Evolutionary conservation across 1,140 invertebrate species (phyloP), one percentile per base, ranked within the genome.

Genomic region (Hyposmocoma kahamanoa): DNA sequence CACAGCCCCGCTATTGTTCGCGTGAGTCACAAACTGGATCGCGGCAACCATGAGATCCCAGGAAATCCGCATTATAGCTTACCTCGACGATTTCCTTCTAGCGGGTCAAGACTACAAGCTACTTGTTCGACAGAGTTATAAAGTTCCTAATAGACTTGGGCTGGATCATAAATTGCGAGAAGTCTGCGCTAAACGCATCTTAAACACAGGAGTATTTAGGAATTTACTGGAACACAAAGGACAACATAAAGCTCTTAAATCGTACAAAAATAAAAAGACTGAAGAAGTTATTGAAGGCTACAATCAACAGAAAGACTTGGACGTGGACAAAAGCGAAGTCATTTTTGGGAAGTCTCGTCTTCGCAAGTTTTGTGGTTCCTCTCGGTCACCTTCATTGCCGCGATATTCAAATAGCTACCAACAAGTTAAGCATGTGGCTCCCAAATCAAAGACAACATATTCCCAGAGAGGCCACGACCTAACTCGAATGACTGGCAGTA

Each of bases 51-150:
- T 66, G 19, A 47, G 44, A 8, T 13, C 15, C 13, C 43, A 56
- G 20, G 50, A 48, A n/a, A 20, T 64, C 4, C 19, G 57, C 15
- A 34, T 60, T 11, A 34, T 71, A 15, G 32, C 47, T 3, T 52
- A 52, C 17, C 51, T 48, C 22, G 50, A 52, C 50, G 50, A 52
- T 42, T 52, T 52, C 19, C 32, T 52, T n/a, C 17, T 52, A 13
- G 20, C 39, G 26, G 28, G 47, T 22, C 9, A 34, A 15, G n/a
- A 17, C 15, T 10, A 51, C n/a, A 24, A 49, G 10, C 32, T 17
- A 10, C 22, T 53, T 5, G 2, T 5, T 5, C 36, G 5, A 4
- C 36, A 39, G 20, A 20, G 6, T 19, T 19, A 20, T 5, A 8
- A 5, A 3, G 36, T 20, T 3, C 3, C n/a, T 39, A 20, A 2